Percentiles rank a stretch among this genome's conserved stretches.
Evolutionary conservation across 2,888 invertebrate genomes (phyloP).

Genomic region (Acanthosepion esculentum): DNA sequence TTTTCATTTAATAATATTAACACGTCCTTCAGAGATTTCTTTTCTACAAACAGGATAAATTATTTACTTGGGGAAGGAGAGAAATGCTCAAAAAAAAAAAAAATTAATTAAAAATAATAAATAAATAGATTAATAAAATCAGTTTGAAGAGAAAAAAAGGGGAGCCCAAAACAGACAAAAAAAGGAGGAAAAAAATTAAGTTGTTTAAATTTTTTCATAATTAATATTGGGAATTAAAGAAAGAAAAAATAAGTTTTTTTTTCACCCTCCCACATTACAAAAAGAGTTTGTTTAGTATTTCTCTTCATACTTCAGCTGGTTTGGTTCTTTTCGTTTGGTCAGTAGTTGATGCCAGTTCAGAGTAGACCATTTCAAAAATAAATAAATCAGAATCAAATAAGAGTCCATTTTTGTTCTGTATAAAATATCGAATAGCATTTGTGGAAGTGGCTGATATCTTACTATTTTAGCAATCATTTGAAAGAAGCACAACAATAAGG

Average conservation of each 20-base stretch:
- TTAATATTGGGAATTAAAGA: not conserved
- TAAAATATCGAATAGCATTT: not conserved
- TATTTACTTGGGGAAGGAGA: not conserved
- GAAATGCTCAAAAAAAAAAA: not conserved
- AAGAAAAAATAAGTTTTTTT: not conserved
- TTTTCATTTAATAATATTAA: not conserved
- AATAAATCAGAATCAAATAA: not conserved
- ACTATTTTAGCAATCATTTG: not conserved
- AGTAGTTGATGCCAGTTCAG: not conserved
- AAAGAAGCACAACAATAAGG: not conserved
- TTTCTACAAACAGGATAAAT: not conserved
- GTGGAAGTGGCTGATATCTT: not conserved
- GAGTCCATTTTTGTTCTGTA: not conserved
- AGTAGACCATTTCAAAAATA: not conserved
- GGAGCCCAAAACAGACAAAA: not conserved
- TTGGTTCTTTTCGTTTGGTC: not conserved
- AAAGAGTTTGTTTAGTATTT: not conserved
- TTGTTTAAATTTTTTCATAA: not conserved
- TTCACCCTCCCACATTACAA: slow-evolving; percentile 2
- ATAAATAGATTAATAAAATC: not conserved
- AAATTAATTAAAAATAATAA: not conserved
- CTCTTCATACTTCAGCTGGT: slow-evolving; percentile 33
- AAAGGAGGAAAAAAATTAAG: not conserved
- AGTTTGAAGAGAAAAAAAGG: not conserved
- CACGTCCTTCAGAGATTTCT: not conserved